Evolutionary conservation across 2,113 vertebrate species (phyloP), one percentile per base, ranked within the genome.

Genomic region (Pachyramphus minor): DNA sequence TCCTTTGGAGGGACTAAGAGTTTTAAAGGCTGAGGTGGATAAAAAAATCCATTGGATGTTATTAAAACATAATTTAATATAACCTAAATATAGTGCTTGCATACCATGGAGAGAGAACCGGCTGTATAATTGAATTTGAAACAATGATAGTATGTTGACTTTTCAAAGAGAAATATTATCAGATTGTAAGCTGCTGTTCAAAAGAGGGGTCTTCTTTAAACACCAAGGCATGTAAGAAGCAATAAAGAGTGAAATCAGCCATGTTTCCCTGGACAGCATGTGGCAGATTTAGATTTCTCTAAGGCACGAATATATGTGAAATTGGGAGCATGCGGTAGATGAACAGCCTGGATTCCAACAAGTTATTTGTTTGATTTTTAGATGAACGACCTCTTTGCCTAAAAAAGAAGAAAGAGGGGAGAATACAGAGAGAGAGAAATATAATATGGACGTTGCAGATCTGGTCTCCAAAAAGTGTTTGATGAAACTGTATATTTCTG

Each of bases 51-150:
- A 90, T 76, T 95, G 82, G 56, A 96, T 94, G 87, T 96, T 97
- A 97, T 97, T 97, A 97, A 98, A 98, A 96, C 95, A 97, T 97
- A 97, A 98, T 97, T 97, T 95, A 97, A 96, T 95, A 94, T 97
- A 96, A 95, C 90, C 96, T 97, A 96, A 96, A 96, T 93, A 96
- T 88, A 96, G 72, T 73, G 76, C 87, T 95, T 93, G 91, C 92
- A 96, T 95, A 96, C 96, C 92, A 94, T 23, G 9, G 95, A 78
- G 91, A 87, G 93, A 93, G 82, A 96, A 75, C 44, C 6, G 8
- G 87, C 92, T 71, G 95, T 87, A 94, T 95, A 96, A 96, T 94
- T 95, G 95, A 96, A 96, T 96, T 89, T 0, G 95, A 96, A 97
- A 95, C 95, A 96, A 94, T 92, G 96, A 93, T 82, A 92, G 92